Evolutionary conservation across 2,888 invertebrate species (phyloP).

Genomic region (Pemphredon lugubris): DNA sequence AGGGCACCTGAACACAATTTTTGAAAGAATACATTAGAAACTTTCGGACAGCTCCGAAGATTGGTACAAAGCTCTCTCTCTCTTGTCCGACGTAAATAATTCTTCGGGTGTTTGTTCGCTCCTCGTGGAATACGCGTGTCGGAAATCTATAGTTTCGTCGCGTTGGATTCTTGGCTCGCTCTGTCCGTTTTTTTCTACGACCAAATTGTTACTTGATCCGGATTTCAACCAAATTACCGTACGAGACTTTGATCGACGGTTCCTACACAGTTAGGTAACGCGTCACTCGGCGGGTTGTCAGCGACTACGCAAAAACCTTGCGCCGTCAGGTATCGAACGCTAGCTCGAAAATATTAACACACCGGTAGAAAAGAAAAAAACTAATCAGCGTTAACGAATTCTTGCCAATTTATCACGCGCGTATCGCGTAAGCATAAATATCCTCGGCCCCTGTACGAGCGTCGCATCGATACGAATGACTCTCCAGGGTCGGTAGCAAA

Average conservation of each 20-base stretch:
- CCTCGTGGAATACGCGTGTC: too few species aligned
- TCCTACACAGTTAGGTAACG: conserved; percentile 32
- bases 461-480: too few species aligned
- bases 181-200: too few species aligned
- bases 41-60: not conserved
- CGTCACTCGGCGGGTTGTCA: conserved; percentile 21
- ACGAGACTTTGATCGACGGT: conserved; percentile 36
- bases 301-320: conserved; percentile 7
- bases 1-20: conserved; percentile 75
- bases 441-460: too few species aligned
- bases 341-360: not conserved
- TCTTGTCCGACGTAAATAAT: too few species aligned
- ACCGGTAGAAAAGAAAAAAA: not conserved
- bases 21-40: not conserved
- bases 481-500: too few species aligned
- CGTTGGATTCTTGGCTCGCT: conserved; percentile 23
- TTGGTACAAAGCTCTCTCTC: too few species aligned
- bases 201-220: conserved; percentile 31
- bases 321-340: conserved; percentile 3
- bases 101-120: too few species aligned
- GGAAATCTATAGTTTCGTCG: too few species aligned
- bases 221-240: conserved; percentile 37
- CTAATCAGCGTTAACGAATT: not conserved
- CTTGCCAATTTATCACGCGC: not conserved
- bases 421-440: too few species aligned